Conservation (phyloP, 2,113 vertebrate species). For the Dryoscopus gambensis region DNA sequence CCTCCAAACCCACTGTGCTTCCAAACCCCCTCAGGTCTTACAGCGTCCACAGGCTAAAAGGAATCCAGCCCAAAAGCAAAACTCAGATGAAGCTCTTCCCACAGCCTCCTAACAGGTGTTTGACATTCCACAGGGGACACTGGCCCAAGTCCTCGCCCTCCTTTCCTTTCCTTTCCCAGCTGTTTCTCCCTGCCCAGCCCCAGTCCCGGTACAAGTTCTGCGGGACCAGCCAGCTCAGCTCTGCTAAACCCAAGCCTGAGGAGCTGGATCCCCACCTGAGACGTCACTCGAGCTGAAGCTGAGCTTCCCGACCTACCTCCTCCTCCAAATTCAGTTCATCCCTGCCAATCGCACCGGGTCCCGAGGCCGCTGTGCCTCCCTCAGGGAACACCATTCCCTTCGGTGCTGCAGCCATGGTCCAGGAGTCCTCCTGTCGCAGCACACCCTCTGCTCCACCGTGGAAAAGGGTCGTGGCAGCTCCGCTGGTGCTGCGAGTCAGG, state of each 20-base stretch:
- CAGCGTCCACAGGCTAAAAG: background rate
- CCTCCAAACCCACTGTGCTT: background rate
- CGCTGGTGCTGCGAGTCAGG: fast-evolving
- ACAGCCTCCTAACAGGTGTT: background rate
- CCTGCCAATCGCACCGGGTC: fast-evolving
- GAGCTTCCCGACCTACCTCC: background rate
- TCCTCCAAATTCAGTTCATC: background rate
- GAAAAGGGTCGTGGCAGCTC: background rate
- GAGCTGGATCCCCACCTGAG: background rate
- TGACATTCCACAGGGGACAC: background rate
- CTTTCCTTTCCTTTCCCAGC: background rate
- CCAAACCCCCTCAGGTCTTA: background rate
- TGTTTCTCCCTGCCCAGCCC: background rate
- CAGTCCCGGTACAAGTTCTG: background rate
- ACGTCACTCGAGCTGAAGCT: background rate
- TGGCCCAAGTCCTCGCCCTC: fast-evolving
- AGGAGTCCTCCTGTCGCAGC: fast-evolving
- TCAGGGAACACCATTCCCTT: background rate
- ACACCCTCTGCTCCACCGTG: background rate
- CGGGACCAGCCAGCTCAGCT: background rate
- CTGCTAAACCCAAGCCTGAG: background rate
- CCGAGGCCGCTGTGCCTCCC: fast-evolving
- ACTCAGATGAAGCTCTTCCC: background rate
- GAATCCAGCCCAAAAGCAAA: background rate
- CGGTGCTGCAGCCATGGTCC: fast-evolving